A percentile compares a stretch with the other conserved stretches of the same genome.
phyloP scores from a whole-genome alignment of 2,888 invertebrate genomes.

The Lissocephala sabroskyi region DNA sequence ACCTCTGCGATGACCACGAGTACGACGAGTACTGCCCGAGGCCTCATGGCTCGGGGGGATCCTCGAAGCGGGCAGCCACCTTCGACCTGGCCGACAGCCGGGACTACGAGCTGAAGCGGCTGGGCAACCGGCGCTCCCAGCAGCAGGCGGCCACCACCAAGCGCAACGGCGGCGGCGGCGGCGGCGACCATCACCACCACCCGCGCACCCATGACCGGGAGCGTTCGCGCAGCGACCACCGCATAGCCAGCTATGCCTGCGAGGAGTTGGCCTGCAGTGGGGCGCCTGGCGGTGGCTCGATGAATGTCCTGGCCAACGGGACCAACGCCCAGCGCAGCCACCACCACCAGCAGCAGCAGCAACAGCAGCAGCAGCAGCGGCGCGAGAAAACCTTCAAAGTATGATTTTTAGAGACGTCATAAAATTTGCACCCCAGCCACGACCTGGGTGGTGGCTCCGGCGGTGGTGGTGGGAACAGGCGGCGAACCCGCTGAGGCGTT shows the following conservation, averaged over 20 bases:
- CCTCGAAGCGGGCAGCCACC: constrained; percentile 61
- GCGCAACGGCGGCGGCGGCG: constrained; percentile 37
- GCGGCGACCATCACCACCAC: constrained; percentile 28
- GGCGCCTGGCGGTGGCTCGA: constrained; percentile 31
- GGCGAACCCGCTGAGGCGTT: constrained; percentile 44
- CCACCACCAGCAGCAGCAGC: constrained; percentile 40
- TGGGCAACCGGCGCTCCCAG: constrained; percentile 67
- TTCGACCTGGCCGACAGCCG: constrained; percentile 69
- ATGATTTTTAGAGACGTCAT: constrained; percentile 74
- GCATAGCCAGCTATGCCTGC: constrained; percentile 63
- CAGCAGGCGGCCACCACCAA: constrained; percentile 65
- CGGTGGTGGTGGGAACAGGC: constrained; percentile 24
- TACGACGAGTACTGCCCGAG: constrained; percentile 70
- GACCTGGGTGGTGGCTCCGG: constrained; percentile 30
- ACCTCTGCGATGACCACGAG: constrained; percentile 69
- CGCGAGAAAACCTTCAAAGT: constrained; percentile 73
- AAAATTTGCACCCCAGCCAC: constrained; percentile 69
- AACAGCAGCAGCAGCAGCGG: constrained; percentile 64
- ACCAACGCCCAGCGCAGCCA: constrained; percentile 27
- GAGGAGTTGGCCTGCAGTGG: constrained; percentile 48
- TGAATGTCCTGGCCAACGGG: constrained; percentile 36
- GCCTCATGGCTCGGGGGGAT: constrained; percentile 33
- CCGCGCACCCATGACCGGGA: constrained; percentile 61
- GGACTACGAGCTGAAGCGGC: constrained; percentile 69
- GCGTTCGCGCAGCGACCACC: constrained; percentile 67